Percentiles rank a stretch among this genome's conserved stretches.
Conservation (phyloP, 2,888 invertebrate species). For the Galerucella nymphaeae region DNA sequence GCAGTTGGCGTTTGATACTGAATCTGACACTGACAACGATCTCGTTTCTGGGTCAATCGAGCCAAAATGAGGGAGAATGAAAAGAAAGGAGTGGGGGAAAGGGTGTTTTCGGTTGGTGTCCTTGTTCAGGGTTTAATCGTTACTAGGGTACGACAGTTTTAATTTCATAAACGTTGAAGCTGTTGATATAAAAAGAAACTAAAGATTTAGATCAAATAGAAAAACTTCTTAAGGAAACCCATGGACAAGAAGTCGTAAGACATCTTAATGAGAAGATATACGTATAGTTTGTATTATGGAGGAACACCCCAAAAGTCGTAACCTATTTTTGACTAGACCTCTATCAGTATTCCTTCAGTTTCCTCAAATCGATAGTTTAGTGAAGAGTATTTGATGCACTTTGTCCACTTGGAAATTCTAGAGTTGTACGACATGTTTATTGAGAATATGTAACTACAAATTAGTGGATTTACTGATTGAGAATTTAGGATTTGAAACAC, state of each 20-base stretch:
- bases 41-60: constrained; percentile 42
- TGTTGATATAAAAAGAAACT: no score
- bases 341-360: background rate
- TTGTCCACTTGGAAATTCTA: background rate
- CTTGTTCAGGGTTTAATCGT: background rate
- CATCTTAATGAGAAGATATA: no score
- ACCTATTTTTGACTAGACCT: background rate
- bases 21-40: constrained; percentile 39
- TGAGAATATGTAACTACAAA: background rate
- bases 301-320: background rate
- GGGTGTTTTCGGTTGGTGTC: constrained; percentile 7
- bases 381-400: background rate
- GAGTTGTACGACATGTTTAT: background rate
- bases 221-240: no score
- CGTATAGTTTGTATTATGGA: no score
- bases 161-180: background rate
- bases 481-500: background rate
- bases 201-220: no score
- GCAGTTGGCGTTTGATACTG: constrained; percentile 34
- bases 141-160: background rate
- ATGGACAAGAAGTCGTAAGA: no score
- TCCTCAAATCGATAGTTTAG: background rate
- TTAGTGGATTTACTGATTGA: background rate
- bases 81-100: background rate
- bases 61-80: constrained; percentile 11